Base-by-base conservation (phyloP, 2,797 vertebrate species). In the Xyrichtys novacula region DNA sequence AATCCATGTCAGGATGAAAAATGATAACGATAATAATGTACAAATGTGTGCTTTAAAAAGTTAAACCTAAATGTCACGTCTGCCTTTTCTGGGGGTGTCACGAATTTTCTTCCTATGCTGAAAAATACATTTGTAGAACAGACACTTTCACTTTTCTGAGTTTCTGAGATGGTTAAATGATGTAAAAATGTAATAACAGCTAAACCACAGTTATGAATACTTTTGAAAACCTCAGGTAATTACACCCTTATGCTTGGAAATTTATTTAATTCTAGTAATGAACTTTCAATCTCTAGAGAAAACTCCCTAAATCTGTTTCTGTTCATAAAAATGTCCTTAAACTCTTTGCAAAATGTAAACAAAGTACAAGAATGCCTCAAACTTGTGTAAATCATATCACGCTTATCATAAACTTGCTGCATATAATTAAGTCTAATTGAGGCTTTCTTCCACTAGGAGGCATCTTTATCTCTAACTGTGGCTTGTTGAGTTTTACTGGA, bases 381-480 rank as follows among this genome's bases (percentile, higher is more conserved):
- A 20, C 20, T 9, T 60, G 39, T 34, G 25, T 28, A n/a, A 60
- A 22, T 65, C 20, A 22, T 2, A 29, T 70, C 23, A 2, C 20
- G 8, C 14, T 52, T n/a, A n/a, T 38, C 12, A 22, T 23, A 0
- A 48, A 32, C 25, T 56, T 16, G 36, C 6, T 36, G 12, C 34
- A 34, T 8, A 60, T 65, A 14, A 63, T 64, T 50, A 26, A 57
- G 2, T 53, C 15, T 39, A 66, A 61, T 65, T 43, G 59, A 42
- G n/a, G 4, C n/a, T 23, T 34, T 67, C 19, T 34, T 31, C 62
- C 80, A 80, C 74, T 56, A 40, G 78, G 68, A 76, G 71, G 54
- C 64, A 4, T 34, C 29, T 43, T 58, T 48, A 44, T 72, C 26
- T 61, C 29, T 44, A 60, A 47, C 70, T 43, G 54, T 34, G 55